phyloP scores from a whole-genome alignment of 2,888 invertebrate species.

The Eutolmus rufibarbis region DNA sequence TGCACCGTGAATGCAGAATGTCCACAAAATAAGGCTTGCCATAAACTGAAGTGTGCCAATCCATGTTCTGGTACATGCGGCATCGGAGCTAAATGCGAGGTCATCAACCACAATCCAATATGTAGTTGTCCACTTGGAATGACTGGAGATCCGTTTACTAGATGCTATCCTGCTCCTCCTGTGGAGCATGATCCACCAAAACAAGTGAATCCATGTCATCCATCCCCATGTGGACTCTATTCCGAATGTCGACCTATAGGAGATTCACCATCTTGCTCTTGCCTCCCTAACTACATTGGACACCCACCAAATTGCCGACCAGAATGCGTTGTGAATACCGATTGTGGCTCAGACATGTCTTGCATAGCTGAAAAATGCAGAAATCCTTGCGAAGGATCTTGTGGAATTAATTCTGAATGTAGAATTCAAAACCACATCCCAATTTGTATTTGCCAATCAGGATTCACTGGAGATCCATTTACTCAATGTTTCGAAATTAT shows the following conservation, averaged over 20 bases:
- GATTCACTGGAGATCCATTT: constrained; percentile 74
- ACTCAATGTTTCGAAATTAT: constrained; percentile 66
- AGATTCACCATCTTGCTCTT: constrained; percentile 71
- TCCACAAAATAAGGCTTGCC: constrained; percentile 78
- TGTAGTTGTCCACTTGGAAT: constrained; percentile 77
- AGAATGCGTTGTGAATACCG: constrained; percentile 70
- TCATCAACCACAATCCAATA: constrained; percentile 82
- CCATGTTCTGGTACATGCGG: constrained; percentile 86
- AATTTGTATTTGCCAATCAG: constrained; percentile 69
- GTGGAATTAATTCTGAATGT: constrained; percentile 76
- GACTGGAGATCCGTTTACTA: constrained; percentile 82
- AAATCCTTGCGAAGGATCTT: constrained; percentile 75
- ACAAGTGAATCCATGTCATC: constrained; percentile 71
- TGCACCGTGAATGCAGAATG: constrained; percentile 85
- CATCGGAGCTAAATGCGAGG: constrained; percentile 76
- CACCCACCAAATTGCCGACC: constrained; percentile 74
- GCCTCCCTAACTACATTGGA: constrained; percentile 71
- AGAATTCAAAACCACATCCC: constrained; percentile 75
- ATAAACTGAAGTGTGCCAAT: constrained; percentile 81
- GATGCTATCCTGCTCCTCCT: constrained; percentile 68
- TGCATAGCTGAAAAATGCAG: constrained; percentile 77
- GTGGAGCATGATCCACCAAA: constrained; percentile 53
- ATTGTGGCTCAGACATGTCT: constrained; percentile 71
- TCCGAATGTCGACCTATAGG: constrained; percentile 71
- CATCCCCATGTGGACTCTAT: constrained; percentile 76